Base-by-base conservation (phyloP, 2,888 invertebrate species). In the Hirtodrosophila histrioides region DNA sequence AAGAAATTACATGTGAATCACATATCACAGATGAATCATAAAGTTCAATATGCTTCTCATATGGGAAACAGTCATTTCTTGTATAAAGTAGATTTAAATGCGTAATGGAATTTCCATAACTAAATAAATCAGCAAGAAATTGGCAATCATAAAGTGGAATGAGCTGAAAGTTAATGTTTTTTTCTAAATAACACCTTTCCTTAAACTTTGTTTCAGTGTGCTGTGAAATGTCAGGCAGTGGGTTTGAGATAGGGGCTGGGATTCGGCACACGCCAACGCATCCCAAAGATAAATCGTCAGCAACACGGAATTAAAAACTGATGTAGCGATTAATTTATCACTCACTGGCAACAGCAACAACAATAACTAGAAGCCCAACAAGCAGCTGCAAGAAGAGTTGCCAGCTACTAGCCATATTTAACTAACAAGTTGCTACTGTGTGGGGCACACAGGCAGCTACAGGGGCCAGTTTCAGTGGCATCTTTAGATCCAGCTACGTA, bases 311-410 rank as follows among this genome's bases (percentile, higher is more conserved):
- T 90, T 89, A 89, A 90, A 89, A 90, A 89, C 90, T 89, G 90
- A 90, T 90, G 89, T 88, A 90, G 89, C 89, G 90, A 89, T 90
- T 90, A 90, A 90, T 89, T 90, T 90, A 90, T 89, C 90, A 90
- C 88, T 90, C 88, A 78, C 76, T 83, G 76, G 77, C 71, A 77
- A 57, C 63, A 71, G 64, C 77, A 63, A 48, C 56, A 57, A 17
- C 39, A 64, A 39, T 36, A 31, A 29, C 29, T 37, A 11, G 11
- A 57, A 46, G 57, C 27, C 0, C 66, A 69, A 41, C 43, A 45
- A 35, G 49, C 60, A 66, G 71, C 35, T 49, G 53, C 48, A 66
- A 67, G 66, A 60, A 69, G 76, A 67, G 68, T 66, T 56, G 50
- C 69, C 80, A 63, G 73, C 83, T 75, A 67, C 57, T 66, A 67